phyloP scores from a whole-genome alignment of 2,888 invertebrate genomes.

The Drosophila mimica region DNA sequence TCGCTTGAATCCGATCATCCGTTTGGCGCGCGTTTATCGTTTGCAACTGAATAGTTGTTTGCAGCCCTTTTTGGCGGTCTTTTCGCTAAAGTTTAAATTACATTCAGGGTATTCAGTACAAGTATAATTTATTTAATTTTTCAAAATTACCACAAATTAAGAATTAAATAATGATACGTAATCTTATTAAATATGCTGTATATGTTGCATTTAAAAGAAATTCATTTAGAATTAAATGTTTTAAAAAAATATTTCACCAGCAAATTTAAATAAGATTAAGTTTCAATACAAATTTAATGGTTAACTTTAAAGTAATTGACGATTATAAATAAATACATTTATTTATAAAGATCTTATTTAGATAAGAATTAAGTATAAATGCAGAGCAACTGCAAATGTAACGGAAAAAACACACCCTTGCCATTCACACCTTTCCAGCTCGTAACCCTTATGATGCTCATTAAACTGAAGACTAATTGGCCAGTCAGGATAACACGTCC shows the following conservation, averaged over 20 bases:
- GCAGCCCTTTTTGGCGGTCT: background rate
- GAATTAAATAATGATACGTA: background rate
- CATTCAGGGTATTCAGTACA: background rate
- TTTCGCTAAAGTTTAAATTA: background rate
- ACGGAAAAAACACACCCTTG: background rate
- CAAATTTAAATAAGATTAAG: background rate
- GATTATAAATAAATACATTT: background rate
- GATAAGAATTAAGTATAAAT: background rate
- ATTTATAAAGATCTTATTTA: background rate
- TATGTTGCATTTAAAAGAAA: background rate
- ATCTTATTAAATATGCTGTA: background rate
- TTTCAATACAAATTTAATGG: background rate
- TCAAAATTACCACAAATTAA: background rate
- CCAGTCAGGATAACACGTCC: conserved; percentile 32
- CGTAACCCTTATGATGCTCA: conserved; percentile 32
- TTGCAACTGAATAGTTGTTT: background rate
- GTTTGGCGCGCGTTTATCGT: background rate
- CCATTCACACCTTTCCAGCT: conserved; percentile 33
- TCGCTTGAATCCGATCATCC: conserved; percentile 1
- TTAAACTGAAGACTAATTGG: conserved; percentile 53
- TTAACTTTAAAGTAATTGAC: background rate
- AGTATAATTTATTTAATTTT: background rate
- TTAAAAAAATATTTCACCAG: background rate
- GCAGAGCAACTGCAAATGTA: background rate
- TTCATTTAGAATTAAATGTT: background rate